Conservation (phyloP, 2,113 vertebrate genomes). For the Thunnus thynnus region DNA sequence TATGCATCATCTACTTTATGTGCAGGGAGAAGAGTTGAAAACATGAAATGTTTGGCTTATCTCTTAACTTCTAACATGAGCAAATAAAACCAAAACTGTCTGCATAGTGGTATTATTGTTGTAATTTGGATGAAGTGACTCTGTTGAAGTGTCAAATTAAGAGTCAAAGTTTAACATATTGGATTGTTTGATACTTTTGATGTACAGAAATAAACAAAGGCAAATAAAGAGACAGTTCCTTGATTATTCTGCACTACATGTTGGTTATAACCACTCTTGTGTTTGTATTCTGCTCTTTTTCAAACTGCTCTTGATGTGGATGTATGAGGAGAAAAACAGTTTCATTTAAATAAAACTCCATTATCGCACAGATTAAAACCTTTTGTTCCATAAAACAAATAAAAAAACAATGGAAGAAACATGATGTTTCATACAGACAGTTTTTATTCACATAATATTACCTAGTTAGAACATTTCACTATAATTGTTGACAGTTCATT, state of each 20-base stretch:
- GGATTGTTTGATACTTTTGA: background rate
- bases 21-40: no score
- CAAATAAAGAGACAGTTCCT: background rate
- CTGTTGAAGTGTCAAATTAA: no score
- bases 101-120: no score
- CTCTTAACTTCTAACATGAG: no score
- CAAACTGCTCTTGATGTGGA: background rate
- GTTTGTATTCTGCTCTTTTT: background rate
- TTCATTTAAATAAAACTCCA: no score
- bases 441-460: constrained; percentile 68
- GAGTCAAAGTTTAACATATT: no score
- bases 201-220: constrained; percentile 14
- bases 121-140: no score
- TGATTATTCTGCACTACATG: background rate
- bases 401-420: background rate
- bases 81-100: no score
- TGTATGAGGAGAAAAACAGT: background rate
- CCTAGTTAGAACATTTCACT: constrained; percentile 37
- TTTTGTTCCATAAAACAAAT: background rate
- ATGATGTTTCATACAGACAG: background rate
- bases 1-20: constrained; percentile 30
- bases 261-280: background rate
- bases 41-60: no score
- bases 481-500: constrained; percentile 7
- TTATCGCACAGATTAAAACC: background rate